Conservation (phyloP, 2,797 vertebrate species). For the Rhinatrema bivittatum region DNA sequence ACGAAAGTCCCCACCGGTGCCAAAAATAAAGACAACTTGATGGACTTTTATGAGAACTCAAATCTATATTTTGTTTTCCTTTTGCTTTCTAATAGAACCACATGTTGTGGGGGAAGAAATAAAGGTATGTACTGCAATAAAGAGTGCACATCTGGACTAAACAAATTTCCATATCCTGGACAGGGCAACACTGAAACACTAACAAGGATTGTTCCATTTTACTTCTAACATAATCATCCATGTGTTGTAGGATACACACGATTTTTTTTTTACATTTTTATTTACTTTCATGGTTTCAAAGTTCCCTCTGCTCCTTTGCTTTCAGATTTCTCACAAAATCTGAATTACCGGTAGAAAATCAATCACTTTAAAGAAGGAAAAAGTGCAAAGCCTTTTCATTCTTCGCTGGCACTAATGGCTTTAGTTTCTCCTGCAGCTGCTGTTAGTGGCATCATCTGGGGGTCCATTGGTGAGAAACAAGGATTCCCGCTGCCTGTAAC, state of each 20-base stretch:
- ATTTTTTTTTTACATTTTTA: constrained; percentile 60
- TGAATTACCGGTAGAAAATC: too few species aligned
- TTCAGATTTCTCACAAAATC: too few species aligned
- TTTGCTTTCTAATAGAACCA: constrained; percentile 40
- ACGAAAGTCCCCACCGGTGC: constrained; percentile 63
- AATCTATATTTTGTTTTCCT: constrained; percentile 37
- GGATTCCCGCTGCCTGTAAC: too few species aligned
- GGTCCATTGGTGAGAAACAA: too few species aligned
- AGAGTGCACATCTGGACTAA: constrained; percentile 42
- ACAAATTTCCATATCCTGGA: constrained; percentile 43
- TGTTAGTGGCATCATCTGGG: too few species aligned
- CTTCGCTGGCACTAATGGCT: too few species aligned
- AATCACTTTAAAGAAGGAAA: too few species aligned
- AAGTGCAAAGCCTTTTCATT: too few species aligned
- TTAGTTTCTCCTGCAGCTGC: too few species aligned
- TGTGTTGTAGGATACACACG: constrained; percentile 57
- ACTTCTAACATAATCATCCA: constrained; percentile 57
- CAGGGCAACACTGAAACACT: constrained; percentile 47
- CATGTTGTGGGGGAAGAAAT: constrained; percentile 39
- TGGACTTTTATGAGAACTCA: constrained; percentile 52
- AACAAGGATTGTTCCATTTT: constrained; percentile 52
- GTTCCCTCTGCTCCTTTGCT: constrained; percentile 39
- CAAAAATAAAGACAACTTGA: constrained; percentile 58
- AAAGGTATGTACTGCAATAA: constrained; percentile 56
- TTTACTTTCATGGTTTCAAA: constrained; percentile 55